These are phyloP conservation scores for Stegodyphus mimosarum DNA, from an alignment of 1,140 invertebrate genomes.

Conservation along the genomic window DNA sequence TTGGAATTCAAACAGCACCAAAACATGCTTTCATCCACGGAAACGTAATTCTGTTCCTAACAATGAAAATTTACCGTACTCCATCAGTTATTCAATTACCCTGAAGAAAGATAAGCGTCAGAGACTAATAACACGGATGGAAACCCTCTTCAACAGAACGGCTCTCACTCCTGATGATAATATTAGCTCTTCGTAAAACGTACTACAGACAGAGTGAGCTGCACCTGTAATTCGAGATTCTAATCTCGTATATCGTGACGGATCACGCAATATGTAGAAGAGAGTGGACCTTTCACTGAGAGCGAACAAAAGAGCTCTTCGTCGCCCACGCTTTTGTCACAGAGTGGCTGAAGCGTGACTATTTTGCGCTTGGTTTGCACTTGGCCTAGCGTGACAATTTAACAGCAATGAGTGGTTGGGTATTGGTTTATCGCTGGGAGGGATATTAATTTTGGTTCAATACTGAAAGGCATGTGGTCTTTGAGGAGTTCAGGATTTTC, in stretches of 20 bases:
- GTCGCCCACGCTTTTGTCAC: neutral
- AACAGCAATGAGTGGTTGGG: neutral
- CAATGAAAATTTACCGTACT: no score
- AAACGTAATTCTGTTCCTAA: no score
- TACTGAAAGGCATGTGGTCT: no score
- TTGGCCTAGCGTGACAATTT: constrained; percentile 31
- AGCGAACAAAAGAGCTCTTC: constrained; percentile 4
- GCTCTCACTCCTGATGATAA: neutral
- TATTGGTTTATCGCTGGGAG: constrained; percentile 6
- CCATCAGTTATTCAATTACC: no score
- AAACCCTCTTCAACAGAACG: neutral
- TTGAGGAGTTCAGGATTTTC: no score
- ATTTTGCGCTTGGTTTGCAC: constrained; percentile 49
- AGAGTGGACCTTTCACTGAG: neutral
- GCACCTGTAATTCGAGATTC: constrained; percentile 23
- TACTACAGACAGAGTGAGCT: neutral
- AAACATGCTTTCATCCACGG: no score
- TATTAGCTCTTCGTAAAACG: constrained; percentile 11
- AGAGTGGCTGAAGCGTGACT: constrained; percentile 39
- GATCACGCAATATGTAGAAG: neutral
- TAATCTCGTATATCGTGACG: constrained; percentile 28
- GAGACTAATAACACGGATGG: neutral
- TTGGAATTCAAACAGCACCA: no score
- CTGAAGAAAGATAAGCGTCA: no score
- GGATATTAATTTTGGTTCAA: neutral